phyloP scores from a whole-genome alignment of 2,797 vertebrate species.

The Periparus ater region DNA sequence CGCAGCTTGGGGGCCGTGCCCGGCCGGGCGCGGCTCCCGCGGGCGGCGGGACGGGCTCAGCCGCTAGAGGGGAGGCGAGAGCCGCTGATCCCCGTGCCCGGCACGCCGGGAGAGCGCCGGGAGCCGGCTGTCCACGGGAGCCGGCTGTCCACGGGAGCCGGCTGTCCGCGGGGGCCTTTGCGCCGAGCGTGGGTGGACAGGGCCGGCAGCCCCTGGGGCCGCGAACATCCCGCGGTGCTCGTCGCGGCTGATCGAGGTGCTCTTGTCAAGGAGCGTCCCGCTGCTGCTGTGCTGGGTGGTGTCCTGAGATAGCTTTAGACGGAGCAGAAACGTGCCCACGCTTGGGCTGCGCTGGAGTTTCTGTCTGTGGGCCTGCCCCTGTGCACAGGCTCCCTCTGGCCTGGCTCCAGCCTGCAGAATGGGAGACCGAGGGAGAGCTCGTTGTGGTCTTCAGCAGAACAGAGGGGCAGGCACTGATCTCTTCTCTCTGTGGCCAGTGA shows the following conservation, averaged over 20 bases:
- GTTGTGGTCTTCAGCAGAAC: rapidly evolving
- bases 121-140: no score
- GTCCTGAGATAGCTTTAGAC: rapidly evolving
- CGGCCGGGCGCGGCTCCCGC: rapidly evolving
- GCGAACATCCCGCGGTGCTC: not conserved
- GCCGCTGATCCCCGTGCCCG: not conserved
- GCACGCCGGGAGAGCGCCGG: not conserved
- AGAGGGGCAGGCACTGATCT: no score
- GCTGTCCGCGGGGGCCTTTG: not conserved
- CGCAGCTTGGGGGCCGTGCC: not conserved
- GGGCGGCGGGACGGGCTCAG: not conserved
- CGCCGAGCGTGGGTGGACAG: not conserved
- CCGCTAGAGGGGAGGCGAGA: slow-evolving; percentile 62
- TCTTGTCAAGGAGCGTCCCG: rapidly evolving
- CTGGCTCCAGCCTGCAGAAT: no score
- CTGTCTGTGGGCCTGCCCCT: rapidly evolving
- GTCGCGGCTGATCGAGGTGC: rapidly evolving
- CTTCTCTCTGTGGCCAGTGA: not conserved
- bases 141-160: no score
- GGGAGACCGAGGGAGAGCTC: not conserved
- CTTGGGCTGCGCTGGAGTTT: not conserved
- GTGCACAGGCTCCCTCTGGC: not conserved
- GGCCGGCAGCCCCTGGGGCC: not conserved
- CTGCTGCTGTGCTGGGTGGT: not conserved
- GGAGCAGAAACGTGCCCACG: rapidly evolving